Evolutionary conservation across 2,113 vertebrate genomes (phyloP), one percentile per base, ranked within the genome.

Genomic region (Psittacus erithacus): DNA sequence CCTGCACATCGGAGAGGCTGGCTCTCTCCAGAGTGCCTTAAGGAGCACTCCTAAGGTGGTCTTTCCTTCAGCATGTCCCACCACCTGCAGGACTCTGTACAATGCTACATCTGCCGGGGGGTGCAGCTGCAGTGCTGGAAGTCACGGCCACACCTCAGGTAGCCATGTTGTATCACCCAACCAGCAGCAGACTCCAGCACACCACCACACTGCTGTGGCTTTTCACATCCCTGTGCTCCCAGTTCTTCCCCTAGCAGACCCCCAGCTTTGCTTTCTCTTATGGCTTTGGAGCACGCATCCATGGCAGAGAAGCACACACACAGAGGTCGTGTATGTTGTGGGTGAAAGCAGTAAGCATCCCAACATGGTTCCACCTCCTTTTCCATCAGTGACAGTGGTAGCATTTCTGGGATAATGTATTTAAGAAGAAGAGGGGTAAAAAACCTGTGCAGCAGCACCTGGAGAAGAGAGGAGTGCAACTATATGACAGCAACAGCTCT

Each of bases 61-160:
- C 11, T 57, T 82, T 71, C 57, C 50, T 64, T 90, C 17, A 17
- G 11, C 25, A 19, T 10, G 17, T 68, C 29, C 52, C 57, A 64
- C 22, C 15, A 49, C 43, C 41, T 9, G 2, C 24, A 67, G 38
- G 31, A 49, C 18, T 59, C 31, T 3, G 9, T 17, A 52, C 19
- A 43, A 53, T 16, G 14, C 14, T 22, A 17, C 0, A 0, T 46
- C 38, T 67, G 20, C 39, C 39, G 13, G 0, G 1, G 5, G 2
- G 17, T 46, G 81, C 1, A 0, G 15, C 9, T 1, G 2, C 59
- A 73, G 35, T 17, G 7, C 5, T 27, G 16, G 41, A 2, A 3
- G 46, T 19, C 19, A 27, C 3, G 39, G 35, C 33, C 35, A 78
- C 14, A 22, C 67, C 41, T 13, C 53, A 50, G 52, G 11, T 7